phyloP scores from a whole-genome alignment of 2,797 vertebrate genomes.

The Aratinga solstitialis region DNA sequence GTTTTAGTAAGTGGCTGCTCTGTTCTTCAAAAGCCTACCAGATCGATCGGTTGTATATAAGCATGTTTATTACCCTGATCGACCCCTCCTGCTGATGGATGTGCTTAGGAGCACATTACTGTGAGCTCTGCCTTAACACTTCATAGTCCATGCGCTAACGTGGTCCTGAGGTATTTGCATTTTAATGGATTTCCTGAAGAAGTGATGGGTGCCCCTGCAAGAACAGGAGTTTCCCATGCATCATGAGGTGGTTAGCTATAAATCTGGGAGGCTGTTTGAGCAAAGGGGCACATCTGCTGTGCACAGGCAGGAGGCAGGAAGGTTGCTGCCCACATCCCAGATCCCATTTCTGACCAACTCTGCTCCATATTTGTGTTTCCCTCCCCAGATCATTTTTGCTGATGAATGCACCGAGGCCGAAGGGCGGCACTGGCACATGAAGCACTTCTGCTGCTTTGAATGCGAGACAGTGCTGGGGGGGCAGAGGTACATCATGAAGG shows the following conservation, averaged over 20 bases:
- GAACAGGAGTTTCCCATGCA: background rate
- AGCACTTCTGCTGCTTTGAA: conserved; percentile 99
- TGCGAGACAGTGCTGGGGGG: conserved; percentile 94
- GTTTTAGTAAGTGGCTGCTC: conserved; percentile 4
- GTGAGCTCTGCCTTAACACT: background rate
- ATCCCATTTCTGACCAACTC: background rate
- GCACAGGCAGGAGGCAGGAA: rapidly evolving
- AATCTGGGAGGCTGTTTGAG: background rate
- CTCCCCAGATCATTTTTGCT: conserved; percentile 92
- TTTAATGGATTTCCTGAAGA: background rate
- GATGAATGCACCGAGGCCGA: conserved; percentile 98
- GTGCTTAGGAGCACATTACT: background rate
- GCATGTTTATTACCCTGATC: conserved; percentile 51
- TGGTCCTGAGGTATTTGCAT: background rate
- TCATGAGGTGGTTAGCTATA: background rate
- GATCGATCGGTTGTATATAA: conserved; percentile 52
- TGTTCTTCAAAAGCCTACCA: background rate
- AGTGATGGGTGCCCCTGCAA: background rate
- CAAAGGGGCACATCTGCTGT: background rate
- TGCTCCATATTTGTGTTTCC: background rate
- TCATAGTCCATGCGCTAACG: rapidly evolving
- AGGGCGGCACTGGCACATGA: conserved; percentile 99
- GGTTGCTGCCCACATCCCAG: rapidly evolving
- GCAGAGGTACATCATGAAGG: conserved; percentile 99
- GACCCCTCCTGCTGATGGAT: conserved; percentile 51